Conservation (phyloP, 2,888 invertebrate species). For the Poecilus cupreus region DNA sequence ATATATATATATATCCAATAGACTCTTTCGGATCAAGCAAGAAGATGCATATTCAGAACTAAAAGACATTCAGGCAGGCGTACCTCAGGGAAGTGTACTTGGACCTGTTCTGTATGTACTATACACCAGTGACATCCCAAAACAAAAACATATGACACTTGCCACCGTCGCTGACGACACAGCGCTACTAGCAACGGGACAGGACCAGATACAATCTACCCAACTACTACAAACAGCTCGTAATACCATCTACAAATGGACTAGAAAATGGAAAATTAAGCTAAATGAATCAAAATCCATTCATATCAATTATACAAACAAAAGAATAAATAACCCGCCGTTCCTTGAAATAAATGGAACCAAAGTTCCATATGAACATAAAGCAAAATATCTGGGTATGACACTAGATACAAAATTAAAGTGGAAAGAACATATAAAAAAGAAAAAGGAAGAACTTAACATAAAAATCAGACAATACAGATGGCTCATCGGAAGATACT, state of each 20-base stretch:
- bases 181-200: conserved; percentile 50
- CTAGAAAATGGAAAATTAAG: conserved; percentile 62
- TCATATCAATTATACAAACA: no score
- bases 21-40: no score
- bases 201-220: conserved; percentile 16
- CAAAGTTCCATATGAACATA: conserved; percentile 53
- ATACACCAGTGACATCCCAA: conserved; percentile 51
- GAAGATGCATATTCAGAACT: not conserved
- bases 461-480: conserved; percentile 58
- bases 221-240: conserved; percentile 57
- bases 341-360: not conserved
- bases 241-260: conserved; percentile 60
- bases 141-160: not conserved
- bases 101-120: not conserved
- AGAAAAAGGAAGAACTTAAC: conserved; percentile 60
- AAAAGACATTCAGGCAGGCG: not conserved
- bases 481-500: conserved; percentile 59
- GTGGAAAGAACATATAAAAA: conserved; percentile 62
- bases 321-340: conserved; percentile 11
- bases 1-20: no score
- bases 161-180: conserved; percentile 50
- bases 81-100: not conserved
- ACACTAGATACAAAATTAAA: conserved; percentile 58
- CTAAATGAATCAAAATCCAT: conserved; percentile 3
- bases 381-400: conserved; percentile 56